Evolutionary conservation across 2,888 invertebrate species (phyloP).

Genomic region (Chrysolina americana): DNA sequence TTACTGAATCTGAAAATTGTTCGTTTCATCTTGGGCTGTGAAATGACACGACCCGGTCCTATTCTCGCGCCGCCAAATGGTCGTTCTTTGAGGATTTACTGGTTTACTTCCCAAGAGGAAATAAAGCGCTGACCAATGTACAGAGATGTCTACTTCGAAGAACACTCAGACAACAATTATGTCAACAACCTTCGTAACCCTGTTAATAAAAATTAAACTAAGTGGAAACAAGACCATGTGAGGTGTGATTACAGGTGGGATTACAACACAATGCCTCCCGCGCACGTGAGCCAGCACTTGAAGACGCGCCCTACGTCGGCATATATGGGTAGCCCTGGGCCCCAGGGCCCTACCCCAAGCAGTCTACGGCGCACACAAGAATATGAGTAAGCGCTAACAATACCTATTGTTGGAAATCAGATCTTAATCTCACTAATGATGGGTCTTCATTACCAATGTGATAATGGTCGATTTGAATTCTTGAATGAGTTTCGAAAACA

Average conservation of each 20-base stretch:
- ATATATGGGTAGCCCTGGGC: slow-evolving; percentile 23
- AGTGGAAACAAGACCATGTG: slow-evolving; percentile 26
- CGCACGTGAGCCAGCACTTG: slow-evolving; percentile 31
- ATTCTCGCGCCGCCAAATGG: not conserved
- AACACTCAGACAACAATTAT: slow-evolving; percentile 14
- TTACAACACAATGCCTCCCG: slow-evolving; percentile 36
- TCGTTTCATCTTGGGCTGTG: too few relatives aligned
- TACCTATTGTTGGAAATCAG: slow-evolving; percentile 40
- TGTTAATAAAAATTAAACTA: slow-evolving; percentile 10
- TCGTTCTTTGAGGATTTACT: not conserved
- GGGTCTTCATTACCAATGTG: slow-evolving; percentile 42
- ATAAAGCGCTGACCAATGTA: not conserved
- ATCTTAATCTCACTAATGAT: slow-evolving; percentile 41
- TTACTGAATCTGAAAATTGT: too few relatives aligned
- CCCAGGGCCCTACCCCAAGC: slow-evolving; percentile 28
- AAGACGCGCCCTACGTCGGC: slow-evolving; percentile 29
- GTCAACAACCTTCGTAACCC: slow-evolving; percentile 12
- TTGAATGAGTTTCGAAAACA: slow-evolving; percentile 22
- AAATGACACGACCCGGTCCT: not conserved
- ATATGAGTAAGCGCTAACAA: slow-evolving; percentile 41
- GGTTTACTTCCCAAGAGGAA: not conserved
- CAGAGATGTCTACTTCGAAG: not conserved
- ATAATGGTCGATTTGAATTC: slow-evolving; percentile 28
- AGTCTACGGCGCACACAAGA: slow-evolving; percentile 23
- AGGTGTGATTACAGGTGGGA: slow-evolving; percentile 41